A percentile compares a stretch with the other conserved stretches of the same genome.
phyloP scores from a whole-genome alignment of 2,113 vertebrate species.

The Silurus glanis region DNA sequence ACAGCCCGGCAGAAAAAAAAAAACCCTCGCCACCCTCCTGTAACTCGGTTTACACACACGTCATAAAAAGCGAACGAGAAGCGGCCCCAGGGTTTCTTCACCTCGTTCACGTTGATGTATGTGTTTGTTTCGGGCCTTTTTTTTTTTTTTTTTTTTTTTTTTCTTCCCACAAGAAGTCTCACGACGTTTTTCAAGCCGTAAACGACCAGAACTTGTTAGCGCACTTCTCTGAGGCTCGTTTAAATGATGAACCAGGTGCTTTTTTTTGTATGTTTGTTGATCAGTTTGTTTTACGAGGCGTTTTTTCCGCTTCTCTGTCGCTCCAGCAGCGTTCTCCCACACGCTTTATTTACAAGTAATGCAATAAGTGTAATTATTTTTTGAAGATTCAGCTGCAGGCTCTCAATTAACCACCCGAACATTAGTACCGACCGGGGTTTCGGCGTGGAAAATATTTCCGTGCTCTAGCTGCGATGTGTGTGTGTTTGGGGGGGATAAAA shows the following conservation, averaged over 20 bases:
- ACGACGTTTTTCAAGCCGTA: background rate
- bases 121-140: conserved; percentile 22
- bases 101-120: conserved; percentile 46
- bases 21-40: conserved; percentile 24
- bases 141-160: no score
- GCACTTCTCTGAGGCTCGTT: background rate
- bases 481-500: no score
- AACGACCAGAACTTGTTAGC: background rate
- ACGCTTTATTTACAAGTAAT: background rate
- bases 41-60: conserved; percentile 50
- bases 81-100: conserved; percentile 40
- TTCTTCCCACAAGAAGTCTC: background rate
- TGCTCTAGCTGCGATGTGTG: background rate
- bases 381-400: background rate
- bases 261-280: no score
- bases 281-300: background rate
- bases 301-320: no score
- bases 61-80: conserved; percentile 27
- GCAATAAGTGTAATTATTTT: conserved; percentile 6
- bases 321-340: background rate
- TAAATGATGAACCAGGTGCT: background rate
- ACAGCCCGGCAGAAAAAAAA: background rate
- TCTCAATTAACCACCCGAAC: background rate
- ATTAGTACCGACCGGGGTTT: background rate
- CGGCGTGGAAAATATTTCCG: background rate